A percentile compares a stretch with the other conserved stretches of the same genome.
phyloP scores from a whole-genome alignment of 2,113 vertebrate genomes.

The Chaenocephalus aceratus region DNA sequence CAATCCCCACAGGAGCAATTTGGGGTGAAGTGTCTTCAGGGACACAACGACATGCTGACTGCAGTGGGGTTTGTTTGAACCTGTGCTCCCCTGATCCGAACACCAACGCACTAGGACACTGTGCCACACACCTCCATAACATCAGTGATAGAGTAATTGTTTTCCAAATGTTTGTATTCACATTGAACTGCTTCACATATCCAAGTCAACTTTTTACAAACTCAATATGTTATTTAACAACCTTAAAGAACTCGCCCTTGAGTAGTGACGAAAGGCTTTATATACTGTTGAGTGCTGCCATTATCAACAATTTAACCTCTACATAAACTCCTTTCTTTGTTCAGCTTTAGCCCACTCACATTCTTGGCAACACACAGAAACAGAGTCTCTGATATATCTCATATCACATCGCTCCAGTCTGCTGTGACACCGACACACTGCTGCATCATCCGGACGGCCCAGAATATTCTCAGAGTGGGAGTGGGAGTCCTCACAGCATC shows the following conservation, averaged over 20 bases:
- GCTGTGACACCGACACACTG: conserved; percentile 65
- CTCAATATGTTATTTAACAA: conserved; percentile 1
- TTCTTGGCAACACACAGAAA: conserved; percentile 64
- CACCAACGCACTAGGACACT: too few species aligned
- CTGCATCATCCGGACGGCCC: conserved; percentile 60
- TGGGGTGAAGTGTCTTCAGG: too few species aligned
- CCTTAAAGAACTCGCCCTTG: not conserved
- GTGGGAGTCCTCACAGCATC: conserved; percentile 62
- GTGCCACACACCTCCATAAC: too few species aligned
- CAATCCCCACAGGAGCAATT: too few species aligned
- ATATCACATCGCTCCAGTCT: conserved; percentile 62
- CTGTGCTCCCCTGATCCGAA: too few species aligned
- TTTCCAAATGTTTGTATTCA: not conserved
- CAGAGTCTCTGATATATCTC: conserved; percentile 62
- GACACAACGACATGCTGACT: too few species aligned
- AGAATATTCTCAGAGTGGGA: conserved; percentile 53
- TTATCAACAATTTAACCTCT: conserved; percentile 70
- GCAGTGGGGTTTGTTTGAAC: too few species aligned
- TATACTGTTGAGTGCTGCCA: conserved; percentile 55
- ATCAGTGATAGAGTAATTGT: not conserved
- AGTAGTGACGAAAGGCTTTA: conserved; percentile 38
- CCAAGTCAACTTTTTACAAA: not conserved
- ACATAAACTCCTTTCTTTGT: conserved; percentile 64
- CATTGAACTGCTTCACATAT: not conserved
- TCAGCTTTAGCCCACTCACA: conserved; percentile 67